Evolutionary conservation across 2,888 invertebrate genomes (phyloP).

Genomic region (Strigamia maritima): DNA sequence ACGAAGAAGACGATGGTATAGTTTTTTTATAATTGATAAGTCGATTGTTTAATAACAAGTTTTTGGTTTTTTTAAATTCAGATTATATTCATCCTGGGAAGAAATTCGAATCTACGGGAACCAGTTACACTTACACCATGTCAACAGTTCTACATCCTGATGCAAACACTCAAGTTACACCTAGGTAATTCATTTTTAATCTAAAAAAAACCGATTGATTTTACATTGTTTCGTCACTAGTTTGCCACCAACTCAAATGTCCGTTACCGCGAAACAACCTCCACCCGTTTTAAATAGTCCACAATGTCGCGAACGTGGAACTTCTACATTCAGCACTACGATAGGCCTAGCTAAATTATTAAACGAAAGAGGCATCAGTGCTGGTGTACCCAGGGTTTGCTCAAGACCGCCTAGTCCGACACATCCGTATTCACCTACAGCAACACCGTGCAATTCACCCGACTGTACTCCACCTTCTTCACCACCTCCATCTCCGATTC

Average conservation of each 20-base stretch:
- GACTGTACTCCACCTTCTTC: slow-evolving; percentile 59
- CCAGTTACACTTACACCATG: slow-evolving; percentile 81
- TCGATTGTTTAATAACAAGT: not conserved
- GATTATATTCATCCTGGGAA: slow-evolving; percentile 44
- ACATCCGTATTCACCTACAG: slow-evolving; percentile 62
- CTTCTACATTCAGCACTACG: slow-evolving; percentile 71
- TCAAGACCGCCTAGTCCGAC: slow-evolving; percentile 39
- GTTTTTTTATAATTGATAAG: not conserved
- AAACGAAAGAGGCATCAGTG: slow-evolving; percentile 72
- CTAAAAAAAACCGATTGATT: not conserved
- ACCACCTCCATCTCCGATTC: slow-evolving; percentile 41
- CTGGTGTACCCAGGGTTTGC: slow-evolving; percentile 61
- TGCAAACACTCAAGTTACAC: slow-evolving; percentile 69
- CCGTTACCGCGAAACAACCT: slow-evolving; percentile 42
- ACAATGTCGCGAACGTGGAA: slow-evolving; percentile 43
- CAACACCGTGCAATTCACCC: slow-evolving; percentile 84
- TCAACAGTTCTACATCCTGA: slow-evolving; percentile 87
- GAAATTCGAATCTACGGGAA: slow-evolving; percentile 57
- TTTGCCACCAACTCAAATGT: slow-evolving; percentile 43
- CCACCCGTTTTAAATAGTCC: slow-evolving; percentile 44
- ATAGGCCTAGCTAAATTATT: slow-evolving; percentile 71
- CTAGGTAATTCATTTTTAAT: slow-evolving; percentile 45
- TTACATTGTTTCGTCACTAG: slow-evolving; percentile 36
- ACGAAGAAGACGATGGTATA: slow-evolving; percentile 63
- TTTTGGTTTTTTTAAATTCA: not conserved